Evolutionary conservation across 1,140 invertebrate genomes (phyloP).

Genomic region (Sarcophaga bullata): DNA sequence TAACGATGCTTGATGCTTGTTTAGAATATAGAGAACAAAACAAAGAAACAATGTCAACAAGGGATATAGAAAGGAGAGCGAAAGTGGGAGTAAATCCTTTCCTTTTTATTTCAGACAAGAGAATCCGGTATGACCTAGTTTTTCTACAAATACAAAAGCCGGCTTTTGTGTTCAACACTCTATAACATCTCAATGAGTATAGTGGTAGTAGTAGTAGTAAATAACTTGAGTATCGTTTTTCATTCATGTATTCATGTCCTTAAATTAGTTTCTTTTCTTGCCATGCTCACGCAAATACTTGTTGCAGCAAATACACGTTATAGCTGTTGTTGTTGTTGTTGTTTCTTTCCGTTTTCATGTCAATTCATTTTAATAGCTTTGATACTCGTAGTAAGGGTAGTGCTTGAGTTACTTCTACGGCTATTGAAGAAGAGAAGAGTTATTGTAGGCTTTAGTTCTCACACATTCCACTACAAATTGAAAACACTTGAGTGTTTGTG

Average conservation of each 20-base stretch:
- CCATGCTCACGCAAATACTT: slow-evolving; percentile 57
- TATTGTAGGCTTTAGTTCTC: neutral
- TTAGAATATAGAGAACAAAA: neutral
- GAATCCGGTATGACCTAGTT: slow-evolving; percentile 6
- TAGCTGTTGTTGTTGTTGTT: neutral
- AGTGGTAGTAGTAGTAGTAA: neutral
- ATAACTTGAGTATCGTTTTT: slow-evolving; percentile 24
- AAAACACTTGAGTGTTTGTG: slow-evolving; percentile 23
- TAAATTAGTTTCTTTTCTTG: neutral
- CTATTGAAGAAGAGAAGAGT: neutral
- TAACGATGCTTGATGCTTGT: slow-evolving; percentile 22
- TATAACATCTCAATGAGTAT: neutral
- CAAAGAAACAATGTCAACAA: neutral
- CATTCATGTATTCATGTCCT: neutral
- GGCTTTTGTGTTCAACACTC: neutral
- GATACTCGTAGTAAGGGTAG: neutral
- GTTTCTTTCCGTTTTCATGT: slow-evolving; percentile 16
- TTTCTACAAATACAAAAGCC: neutral
- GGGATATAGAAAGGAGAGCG: neutral
- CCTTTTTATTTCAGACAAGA: neutral
- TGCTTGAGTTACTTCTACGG: no score
- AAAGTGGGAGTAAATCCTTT: no score
- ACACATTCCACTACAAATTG: neutral
- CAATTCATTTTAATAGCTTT: slow-evolving; percentile 1
- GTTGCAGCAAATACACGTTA: slow-evolving; percentile 47